Base-by-base conservation (phyloP, 2,797 vertebrate genomes). In the Acanthiza pusilla region DNA sequence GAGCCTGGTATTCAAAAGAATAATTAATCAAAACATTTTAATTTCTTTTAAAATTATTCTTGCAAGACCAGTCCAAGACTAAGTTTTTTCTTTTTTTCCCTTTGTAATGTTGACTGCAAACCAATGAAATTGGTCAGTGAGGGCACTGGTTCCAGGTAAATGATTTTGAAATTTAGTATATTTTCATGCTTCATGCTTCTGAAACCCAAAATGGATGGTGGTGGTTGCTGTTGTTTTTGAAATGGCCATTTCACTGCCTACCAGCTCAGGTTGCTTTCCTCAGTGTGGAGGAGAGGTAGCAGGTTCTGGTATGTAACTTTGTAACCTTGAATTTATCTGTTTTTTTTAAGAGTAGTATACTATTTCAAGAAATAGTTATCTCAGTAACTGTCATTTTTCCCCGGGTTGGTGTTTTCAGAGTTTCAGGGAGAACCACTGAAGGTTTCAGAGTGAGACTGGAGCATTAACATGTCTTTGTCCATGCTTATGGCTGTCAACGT, bases 401-500 rank as follows among this genome's bases (percentile, higher is more conserved):
- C 34, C 34, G 10, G 23, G 5, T 0, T 70, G n/a, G 6, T 63
- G 9, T 40, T 63, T 82, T 63, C 43, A 40, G 75, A 72, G 25
- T 55, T 92, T 85, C 42, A 18, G 5, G 10, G 34, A 65, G 38
- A 83, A 15, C 11, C 21, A 5, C 5, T 70, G 67, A 19, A 53
- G 11, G 1, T 71, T 75, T 62, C 43, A 34, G 23, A 47, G 19
- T 21, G 43, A 80, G 47, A 54, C 7, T 8, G 22, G 23, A 42
- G 14, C 25, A 22, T 9, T 47, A 40, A 65, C 32, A 5, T 17
- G 19, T 47, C 72, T 65, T 65, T 61, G 61, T 32, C 57, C 13
- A 3, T 63, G 53, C 36, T 51, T 72, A 43, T 34, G 55, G 5
- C 57, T 66, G 45, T 60, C 66, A 81, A 0, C 0, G 0, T 45